Percentiles rank a stretch among this genome's conserved stretches.
Conservation (phyloP, 2,113 vertebrate genomes). For the Dicaeum eximium region DNA sequence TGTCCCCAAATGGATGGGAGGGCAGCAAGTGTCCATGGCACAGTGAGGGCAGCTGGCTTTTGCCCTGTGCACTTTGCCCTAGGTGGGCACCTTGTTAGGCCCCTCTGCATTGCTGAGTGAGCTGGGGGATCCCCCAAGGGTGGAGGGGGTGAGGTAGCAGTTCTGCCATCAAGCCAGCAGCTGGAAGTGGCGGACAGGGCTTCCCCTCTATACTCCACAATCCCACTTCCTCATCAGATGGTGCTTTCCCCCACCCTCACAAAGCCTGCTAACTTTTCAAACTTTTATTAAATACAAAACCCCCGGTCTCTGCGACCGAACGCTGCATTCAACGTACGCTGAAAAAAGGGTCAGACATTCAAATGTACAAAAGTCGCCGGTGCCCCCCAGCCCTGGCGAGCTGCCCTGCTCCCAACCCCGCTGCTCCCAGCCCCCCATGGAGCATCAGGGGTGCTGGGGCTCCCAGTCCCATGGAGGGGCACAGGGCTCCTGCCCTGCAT, state of each 20-base stretch:
- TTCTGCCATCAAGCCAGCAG: neutral
- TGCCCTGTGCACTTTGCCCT: neutral
- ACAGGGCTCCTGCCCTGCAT: neutral
- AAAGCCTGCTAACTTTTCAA: conserved; percentile 29
- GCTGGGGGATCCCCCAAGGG: neutral
- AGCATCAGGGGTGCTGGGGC: neutral
- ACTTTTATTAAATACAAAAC: conserved; percentile 73
- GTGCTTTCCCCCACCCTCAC: neutral
- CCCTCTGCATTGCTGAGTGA: neutral
- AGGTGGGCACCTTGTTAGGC: neutral
- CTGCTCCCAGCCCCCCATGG: neutral
- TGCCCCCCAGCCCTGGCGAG: neutral
- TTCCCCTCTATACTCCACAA: neutral
- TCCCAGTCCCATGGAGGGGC: neutral
- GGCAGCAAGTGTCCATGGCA: neutral
- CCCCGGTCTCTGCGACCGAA: conserved; percentile 48
- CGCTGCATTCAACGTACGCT: conserved; percentile 66
- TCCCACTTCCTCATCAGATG: neutral
- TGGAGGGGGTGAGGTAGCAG: neutral
- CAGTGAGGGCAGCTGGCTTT: neutral
- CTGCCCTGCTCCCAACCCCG: neutral
- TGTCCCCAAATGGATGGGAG: neutral
- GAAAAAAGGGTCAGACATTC: conserved; percentile 72
- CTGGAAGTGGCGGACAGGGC: neutral
- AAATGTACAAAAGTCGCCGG: conserved; percentile 67